Conservation (phyloP, 2,888 invertebrate species). For the Disparrhopalites patrizii region DNA sequence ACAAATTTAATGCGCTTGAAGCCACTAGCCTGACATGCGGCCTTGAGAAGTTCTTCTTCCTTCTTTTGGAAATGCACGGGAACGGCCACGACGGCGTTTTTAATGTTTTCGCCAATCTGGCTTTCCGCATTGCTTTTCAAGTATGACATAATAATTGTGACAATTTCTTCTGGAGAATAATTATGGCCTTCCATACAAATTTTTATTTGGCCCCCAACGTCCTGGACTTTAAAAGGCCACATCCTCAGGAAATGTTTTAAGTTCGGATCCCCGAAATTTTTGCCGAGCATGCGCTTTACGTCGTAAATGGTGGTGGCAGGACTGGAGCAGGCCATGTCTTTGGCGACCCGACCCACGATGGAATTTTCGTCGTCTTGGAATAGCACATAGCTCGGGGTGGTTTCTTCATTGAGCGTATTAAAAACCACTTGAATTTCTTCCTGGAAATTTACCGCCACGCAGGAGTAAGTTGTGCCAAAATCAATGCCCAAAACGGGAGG, state of each 20-base stretch:
- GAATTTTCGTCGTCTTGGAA: neutral
- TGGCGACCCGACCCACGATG: neutral
- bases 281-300: constrained; percentile 88
- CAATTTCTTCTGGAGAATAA: constrained; percentile 61
- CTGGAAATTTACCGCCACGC: constrained; percentile 29
- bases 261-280: constrained; percentile 79
- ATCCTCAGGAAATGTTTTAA: too few species aligned
- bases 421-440: constrained; percentile 28
- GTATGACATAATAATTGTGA: constrained; percentile 68
- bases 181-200: constrained; percentile 52
- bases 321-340: neutral
- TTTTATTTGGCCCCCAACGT: constrained; percentile 58
- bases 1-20: constrained; percentile 83
- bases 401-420: neutral
- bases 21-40: constrained; percentile 76
- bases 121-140: constrained; percentile 91
- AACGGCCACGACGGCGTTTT: constrained; percentile 72
- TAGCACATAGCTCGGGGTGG: neutral
- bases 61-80: constrained; percentile 71
- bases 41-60: constrained; percentile 65
- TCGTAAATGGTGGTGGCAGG: constrained; percentile 55
- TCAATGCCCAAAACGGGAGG: too few species aligned
- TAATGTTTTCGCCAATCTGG: constrained; percentile 73
- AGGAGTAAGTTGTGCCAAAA: constrained; percentile 36
- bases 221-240: constrained; percentile 88